Percentiles rank a stretch among this genome's conserved stretches.
These are phyloP conservation scores for Laspeyria flexula DNA, from an alignment of 2,888 invertebrate genomes.

Conservation along the genomic window DNA sequence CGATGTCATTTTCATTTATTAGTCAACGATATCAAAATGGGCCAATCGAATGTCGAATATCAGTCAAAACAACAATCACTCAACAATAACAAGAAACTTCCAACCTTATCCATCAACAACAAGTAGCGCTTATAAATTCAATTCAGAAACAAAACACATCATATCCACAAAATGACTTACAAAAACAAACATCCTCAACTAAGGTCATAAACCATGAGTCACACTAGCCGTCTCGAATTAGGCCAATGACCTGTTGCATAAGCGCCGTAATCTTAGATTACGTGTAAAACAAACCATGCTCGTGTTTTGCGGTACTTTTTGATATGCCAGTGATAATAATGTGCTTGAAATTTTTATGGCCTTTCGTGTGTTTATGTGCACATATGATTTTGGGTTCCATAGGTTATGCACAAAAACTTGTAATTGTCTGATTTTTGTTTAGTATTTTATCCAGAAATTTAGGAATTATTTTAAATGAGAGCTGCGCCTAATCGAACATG, in stretches of 20 bases:
- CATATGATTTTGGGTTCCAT: background rate
- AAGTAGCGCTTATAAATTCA: background rate
- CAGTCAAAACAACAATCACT: no score
- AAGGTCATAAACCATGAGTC: constrained; percentile 46
- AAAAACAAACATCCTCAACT: constrained; percentile 3
- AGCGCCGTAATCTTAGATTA: constrained; percentile 45
- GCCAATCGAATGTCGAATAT: no score
- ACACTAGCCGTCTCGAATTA: constrained; percentile 51
- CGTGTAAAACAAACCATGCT: constrained; percentile 40
- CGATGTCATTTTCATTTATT: no score
- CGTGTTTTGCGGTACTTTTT: constrained; percentile 23
- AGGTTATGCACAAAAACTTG: no score
- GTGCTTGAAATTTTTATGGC: constrained; percentile 13
- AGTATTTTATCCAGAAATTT: no score
- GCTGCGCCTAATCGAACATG: no score
- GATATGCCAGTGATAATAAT: constrained; percentile 14
- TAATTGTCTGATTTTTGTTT: no score
- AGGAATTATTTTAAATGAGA: no score
- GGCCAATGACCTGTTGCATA: constrained; percentile 74
- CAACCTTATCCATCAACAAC: no score
- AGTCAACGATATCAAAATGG: no score
- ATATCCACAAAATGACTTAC: constrained; percentile 3
- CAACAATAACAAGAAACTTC: no score
- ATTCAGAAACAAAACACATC: background rate
- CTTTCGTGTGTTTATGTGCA: background rate